Conservation (phyloP, 2,113 vertebrate genomes). For the Pyrgilauda ruficollis region DNA sequence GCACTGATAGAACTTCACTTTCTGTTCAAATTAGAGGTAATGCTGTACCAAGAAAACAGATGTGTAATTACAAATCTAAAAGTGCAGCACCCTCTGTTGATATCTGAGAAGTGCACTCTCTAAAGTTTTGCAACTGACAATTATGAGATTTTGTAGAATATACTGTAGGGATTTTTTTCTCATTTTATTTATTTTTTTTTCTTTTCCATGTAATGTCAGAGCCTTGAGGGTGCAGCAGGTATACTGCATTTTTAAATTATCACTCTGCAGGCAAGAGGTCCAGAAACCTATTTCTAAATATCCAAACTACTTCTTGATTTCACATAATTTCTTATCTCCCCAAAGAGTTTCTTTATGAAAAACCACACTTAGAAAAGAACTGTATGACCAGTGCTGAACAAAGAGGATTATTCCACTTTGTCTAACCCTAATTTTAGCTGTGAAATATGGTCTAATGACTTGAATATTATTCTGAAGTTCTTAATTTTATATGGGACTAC, state of each 20-base stretch:
- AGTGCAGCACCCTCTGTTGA: neutral
- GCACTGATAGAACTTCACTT: neutral
- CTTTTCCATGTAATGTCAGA: neutral
- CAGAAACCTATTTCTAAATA: neutral
- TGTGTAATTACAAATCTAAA: neutral
- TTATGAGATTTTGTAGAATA: neutral
- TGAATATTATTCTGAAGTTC: neutral
- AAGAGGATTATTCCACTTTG: neutral
- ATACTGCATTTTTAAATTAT: neutral
- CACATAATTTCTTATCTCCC: neutral
- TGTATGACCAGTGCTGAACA: neutral
- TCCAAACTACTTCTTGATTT: neutral
- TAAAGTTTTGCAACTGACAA: neutral
- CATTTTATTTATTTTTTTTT: neutral
- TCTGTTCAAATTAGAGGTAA: neutral
- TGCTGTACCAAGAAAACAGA: neutral
- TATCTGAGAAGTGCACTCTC: neutral
- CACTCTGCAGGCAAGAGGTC: neutral
- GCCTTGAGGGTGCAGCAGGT: neutral
- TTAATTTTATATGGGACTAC: neutral
- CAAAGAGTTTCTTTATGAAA: neutral
- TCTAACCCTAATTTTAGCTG: neutral
- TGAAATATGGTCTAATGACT: neutral
- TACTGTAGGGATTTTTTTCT: neutral
- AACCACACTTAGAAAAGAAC: neutral